Base-by-base conservation (phyloP, 2,797 vertebrate species). In the Acanthiza pusilla region DNA sequence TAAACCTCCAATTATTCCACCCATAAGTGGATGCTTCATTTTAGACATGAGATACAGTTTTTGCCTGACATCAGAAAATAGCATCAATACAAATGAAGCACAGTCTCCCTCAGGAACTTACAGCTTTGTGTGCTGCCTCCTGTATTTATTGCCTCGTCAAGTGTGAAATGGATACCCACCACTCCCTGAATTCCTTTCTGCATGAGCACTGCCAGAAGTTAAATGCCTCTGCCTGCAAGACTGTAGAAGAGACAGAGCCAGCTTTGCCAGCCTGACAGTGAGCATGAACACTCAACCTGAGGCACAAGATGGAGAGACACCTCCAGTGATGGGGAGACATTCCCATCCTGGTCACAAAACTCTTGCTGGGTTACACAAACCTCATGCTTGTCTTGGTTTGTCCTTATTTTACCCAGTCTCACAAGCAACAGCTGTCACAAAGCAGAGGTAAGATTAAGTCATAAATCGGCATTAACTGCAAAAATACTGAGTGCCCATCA, bases 141-240 rank as follows among this genome's bases (percentile, higher is more conserved):
- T 80, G 50, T 42, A 81, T 61, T 91, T 68, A 72, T 20, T 89
- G 79, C 34, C 47, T 74, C 34, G 16, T 67, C 61, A 77, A 87
- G 54, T 16, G 15, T 48, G 67, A 89, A 85, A 85, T 7, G 29
- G 54, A 72, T 50, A 27, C 40, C 18, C 2, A 58, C 54, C 92
- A 53, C 87, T 95, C 94, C 87, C 75, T 78, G 76, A 83, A 93
- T 94, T 93, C 85, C 82, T 72, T 92, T 88, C 75, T 61, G 57
- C 85, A 20, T n/a, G 51, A 95, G 81, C 87, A 83, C 55, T 58
- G 38, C 67, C 85, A 82, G 67, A 47, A 53, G 61, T 92, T 60
- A 61, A 77, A 27, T 54, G 42, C 12, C 79, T 89, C 43, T 63
- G 82, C 60, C 62, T 53, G 16, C 3, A 30, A 17, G 47, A 8